Evolutionary conservation across 2,113 vertebrate genomes (phyloP), one percentile per base, ranked within the genome.

Genomic region (Shinisaurus crocodilurus): DNA sequence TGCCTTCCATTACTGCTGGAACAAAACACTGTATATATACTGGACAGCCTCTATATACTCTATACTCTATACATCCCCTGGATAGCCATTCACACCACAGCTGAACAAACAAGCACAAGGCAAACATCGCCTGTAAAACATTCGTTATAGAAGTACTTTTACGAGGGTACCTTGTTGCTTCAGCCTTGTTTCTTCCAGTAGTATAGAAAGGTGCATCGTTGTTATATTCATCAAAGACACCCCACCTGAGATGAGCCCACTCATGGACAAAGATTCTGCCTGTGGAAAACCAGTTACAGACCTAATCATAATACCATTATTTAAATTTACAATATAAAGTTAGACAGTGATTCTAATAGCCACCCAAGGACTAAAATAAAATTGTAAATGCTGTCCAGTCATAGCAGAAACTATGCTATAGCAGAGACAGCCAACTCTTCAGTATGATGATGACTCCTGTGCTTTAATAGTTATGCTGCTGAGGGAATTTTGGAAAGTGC

Each of bases 241-340:
- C 97, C 98, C 97, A 98, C 69, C 95, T 90, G 12, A 97, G 95
- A 89, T 97, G 97, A 92, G 97, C 97, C 97, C 97, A 98, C 87
- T 98, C 97, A 7, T 98, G 97, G 34, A 97, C 96, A 89, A 98
- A 97, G 3, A 81, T 93, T 88, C 63, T 96, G 60, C 92, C 97
- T 98, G 87, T 80, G 87, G 88, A 88, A 93, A 91, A 92, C 67
- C 2, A 88, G 48, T 1, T 74, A 67, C 32, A 34, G 20, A 16
- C 5, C 27, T 32, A 69, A 69, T 7, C n/a, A 9, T 34, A 34
- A 86, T 27, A 12, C 57, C 3, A 16, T 60, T 12, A 60, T 16
- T 60, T 60, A 15, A 16, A 60, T 60, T 12, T 60, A 60, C 57
- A 60, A 60, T 13, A 16, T 16, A 60, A 54, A 54, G 54, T 54